These are phyloP conservation scores for Cryptophagus acutangulus DNA, from an alignment of 2,888 invertebrate genomes.

Conservation along the genomic window DNA sequence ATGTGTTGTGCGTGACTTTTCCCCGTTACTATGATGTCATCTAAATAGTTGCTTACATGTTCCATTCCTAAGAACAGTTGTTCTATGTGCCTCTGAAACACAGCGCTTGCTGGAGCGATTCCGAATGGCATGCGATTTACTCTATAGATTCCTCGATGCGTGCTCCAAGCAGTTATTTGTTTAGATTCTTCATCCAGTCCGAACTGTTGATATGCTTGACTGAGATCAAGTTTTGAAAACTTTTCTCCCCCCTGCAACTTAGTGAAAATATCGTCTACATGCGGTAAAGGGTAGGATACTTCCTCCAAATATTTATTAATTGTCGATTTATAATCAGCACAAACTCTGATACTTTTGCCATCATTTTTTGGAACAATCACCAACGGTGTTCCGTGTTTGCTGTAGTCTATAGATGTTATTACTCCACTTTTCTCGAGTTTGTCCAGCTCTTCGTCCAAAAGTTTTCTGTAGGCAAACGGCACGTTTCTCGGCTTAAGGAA, in stretches of 20 bases:
- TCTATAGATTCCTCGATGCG: neutral
- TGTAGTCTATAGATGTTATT: conserved; percentile 5
- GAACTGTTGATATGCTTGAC: conserved; percentile 3
- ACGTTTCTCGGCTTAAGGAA: conserved; percentile 9
- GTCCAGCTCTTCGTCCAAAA: conserved; percentile 8
- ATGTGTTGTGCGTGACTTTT: conserved; percentile 19
- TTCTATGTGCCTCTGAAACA: conserved; percentile 4
- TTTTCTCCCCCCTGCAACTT: conserved; percentile 3
- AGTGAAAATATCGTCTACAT: neutral
- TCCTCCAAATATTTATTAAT: neutral
- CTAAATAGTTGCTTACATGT: conserved; percentile 28
- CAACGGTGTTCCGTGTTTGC: conserved; percentile 7
- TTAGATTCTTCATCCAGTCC: neutral
- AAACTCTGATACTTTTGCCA: conserved; percentile 8
- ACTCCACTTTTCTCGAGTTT: conserved; percentile 2
- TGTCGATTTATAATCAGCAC: conserved; percentile 8
- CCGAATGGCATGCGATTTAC: conserved; percentile 3
- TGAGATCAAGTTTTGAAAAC: conserved; percentile 3
- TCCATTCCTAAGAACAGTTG: conserved; percentile 15
- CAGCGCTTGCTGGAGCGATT: conserved; percentile 1
- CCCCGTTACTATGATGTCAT: conserved; percentile 32
- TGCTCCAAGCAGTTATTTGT: neutral
- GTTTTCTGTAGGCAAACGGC: conserved; percentile 6
- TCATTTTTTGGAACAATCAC: conserved; percentile 9
- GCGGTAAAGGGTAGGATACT: neutral